Evolutionary conservation across 1,140 invertebrate genomes (phyloP), one percentile per base, ranked within the genome.

Genomic region (Hormaphis cornu): DNA sequence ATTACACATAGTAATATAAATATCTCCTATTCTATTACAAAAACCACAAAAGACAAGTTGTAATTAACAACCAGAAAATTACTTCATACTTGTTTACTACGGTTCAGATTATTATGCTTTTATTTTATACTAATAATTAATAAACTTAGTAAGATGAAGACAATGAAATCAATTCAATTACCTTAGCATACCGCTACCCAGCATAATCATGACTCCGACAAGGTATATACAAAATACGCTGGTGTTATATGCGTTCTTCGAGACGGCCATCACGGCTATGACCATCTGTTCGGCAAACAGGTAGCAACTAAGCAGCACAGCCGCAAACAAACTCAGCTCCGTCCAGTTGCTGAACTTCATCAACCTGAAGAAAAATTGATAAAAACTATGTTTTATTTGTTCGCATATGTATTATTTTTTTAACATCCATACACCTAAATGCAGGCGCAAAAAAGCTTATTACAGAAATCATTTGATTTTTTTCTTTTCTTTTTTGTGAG

Each of bases 281-380:
- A 89, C 86, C 71, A 92, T 84, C 75, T 95, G 91, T 75, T 95
- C 91, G 0, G 89, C 85, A 69, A 91, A 86, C 0, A 91, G 81
- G 76, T 87, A 91, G 74, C 87, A 88, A 0, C 87, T 85, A 86
- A 88, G 89, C 0, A 95, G 78, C 1, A 86, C 83, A 1, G 79
- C 80, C 14, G 71, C 71, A n/a, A 75, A 74, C 14, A 72, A 50
- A 24, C 70, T 71, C 71, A 75, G 71, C n/a, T 75, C 73, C 9
- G 52, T 69, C 42, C 69, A 44, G 22, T 44, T 50, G 3, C 42
- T 26, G 26, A 76, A 50, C n/a, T 75, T 76, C 48, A 73, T 76
- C n/a, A 73, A 24, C 24, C 75, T 75, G 50, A 76, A 6, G 73
- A 59, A 3, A 77, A 24, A 35, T 79, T 6, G 14, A 48, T 6